Percentiles rank a stretch among this genome's conserved stretches.
Evolutionary conservation across 2,797 vertebrate genomes (phyloP).

Genomic region (Taenioides sp.): DNA sequence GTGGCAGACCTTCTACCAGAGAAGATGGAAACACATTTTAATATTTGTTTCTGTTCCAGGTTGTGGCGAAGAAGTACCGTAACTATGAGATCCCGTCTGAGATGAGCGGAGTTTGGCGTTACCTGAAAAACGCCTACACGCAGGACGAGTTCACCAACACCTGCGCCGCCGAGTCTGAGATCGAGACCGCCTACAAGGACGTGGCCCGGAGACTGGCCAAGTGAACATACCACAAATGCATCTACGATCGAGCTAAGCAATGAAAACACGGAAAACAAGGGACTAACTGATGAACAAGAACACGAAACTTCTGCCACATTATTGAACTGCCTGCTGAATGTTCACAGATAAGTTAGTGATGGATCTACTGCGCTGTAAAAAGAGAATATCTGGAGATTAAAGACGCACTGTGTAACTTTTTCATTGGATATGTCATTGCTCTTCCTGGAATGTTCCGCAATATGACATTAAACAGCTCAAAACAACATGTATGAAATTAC

Average conservation of each 20-base stretch:
- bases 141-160: slow-evolving; percentile 96
- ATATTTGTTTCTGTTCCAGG: slow-evolving; percentile 67
- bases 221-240: slow-evolving; percentile 49
- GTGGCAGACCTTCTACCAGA: too few relatives aligned
- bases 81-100: slow-evolving; percentile 89
- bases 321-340: slow-evolving; percentile 7
- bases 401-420: too few relatives aligned
- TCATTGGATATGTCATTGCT: too few relatives aligned
- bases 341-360: slow-evolving; percentile 27
- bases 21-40: neutral
- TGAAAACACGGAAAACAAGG: slow-evolving; percentile 12
- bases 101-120: slow-evolving; percentile 90
- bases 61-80: slow-evolving; percentile 94
- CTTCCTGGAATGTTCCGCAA: too few relatives aligned
- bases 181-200: slow-evolving; percentile 90
- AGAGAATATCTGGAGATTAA: neutral
- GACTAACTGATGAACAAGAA: neutral
- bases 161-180: slow-evolving; percentile 90
- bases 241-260: neutral
- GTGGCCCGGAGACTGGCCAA: slow-evolving; percentile 90
- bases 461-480: too few relatives aligned
- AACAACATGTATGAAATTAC: too few relatives aligned
- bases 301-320: slow-evolving; percentile 9
- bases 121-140: slow-evolving; percentile 87
- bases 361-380: slow-evolving; percentile 8